Evolutionary conservation across 2,888 invertebrate genomes (phyloP).

Genomic region (Zonitis immaculata): DNA sequence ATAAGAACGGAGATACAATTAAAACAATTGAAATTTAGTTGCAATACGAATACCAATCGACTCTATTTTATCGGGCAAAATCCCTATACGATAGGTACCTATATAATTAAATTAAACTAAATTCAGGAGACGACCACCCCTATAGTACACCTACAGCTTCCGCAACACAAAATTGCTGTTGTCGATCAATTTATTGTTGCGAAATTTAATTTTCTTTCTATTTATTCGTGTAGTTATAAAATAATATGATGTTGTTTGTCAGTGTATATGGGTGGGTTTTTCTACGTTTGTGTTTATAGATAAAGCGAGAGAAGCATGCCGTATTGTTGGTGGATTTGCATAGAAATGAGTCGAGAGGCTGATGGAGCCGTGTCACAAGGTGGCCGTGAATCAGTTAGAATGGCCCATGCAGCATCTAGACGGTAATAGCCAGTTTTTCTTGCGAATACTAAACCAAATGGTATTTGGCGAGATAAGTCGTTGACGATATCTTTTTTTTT

Average conservation of each 20-base stretch:
- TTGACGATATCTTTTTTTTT: slow-evolving; percentile 13
- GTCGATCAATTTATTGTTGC: no score
- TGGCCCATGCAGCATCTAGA: slow-evolving; percentile 26
- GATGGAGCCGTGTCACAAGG: slow-evolving; percentile 50
- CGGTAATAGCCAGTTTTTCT: slow-evolving; percentile 23
- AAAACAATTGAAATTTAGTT: slow-evolving; percentile 34
- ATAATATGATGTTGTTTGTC: slow-evolving; percentile 1
- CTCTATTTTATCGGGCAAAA: no score
- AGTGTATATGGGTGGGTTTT: slow-evolving; percentile 4
- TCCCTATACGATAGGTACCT: no score
- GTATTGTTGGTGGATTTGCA: slow-evolving; percentile 42
- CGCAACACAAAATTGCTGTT: no score
- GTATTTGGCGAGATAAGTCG: slow-evolving; percentile 11
- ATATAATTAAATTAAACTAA: no score
- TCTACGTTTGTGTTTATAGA: no score
- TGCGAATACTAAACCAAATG: slow-evolving; percentile 15
- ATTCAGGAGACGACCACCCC: no score
- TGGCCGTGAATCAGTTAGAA: slow-evolving; percentile 47
- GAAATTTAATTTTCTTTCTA: no score
- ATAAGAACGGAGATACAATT: slow-evolving; percentile 37
- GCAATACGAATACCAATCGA: slow-evolving; percentile 38
- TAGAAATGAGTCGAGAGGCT: slow-evolving; percentile 47
- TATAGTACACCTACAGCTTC: no score
- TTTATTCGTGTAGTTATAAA: no score
- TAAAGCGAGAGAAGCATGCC: slow-evolving; percentile 10